Percentiles rank a stretch among this genome's conserved stretches.
Evolutionary conservation across 1,140 invertebrate species (phyloP).

Genomic region (Phenacoccus solenopsis): DNA sequence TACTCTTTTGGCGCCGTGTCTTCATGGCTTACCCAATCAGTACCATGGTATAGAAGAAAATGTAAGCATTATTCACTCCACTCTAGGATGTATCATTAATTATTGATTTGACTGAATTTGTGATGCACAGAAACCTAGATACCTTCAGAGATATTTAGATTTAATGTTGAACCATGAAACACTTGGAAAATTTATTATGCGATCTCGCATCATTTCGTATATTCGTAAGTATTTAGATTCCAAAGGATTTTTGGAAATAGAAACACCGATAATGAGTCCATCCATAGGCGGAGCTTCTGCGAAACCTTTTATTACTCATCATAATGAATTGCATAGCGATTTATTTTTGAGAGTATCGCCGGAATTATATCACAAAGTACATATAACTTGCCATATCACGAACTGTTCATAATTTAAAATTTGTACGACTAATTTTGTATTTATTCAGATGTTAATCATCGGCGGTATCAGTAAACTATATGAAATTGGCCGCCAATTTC

Average conservation of each 20-base stretch:
- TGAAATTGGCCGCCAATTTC: slow-evolving; percentile 93
- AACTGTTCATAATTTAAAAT: not conserved
- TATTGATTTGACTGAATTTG: slow-evolving; percentile 20
- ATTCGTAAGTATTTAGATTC: slow-evolving; percentile 83
- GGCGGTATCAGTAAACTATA: slow-evolving; percentile 95
- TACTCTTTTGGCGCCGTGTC: slow-evolving; percentile 81
- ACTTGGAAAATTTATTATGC: slow-evolving; percentile 74
- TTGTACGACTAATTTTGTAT: slow-evolving; percentile 22
- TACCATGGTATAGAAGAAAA: slow-evolving; percentile 97
- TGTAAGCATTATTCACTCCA: slow-evolving; percentile 14
- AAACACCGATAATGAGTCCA: slow-evolving; percentile 99
- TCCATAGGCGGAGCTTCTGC: slow-evolving; percentile 96
- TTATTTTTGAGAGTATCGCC: slow-evolving; percentile 96
- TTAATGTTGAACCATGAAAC: slow-evolving; percentile 90
- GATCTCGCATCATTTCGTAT: slow-evolving; percentile 87
- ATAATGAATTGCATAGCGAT: slow-evolving; percentile 96
- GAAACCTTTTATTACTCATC: slow-evolving; percentile 97
- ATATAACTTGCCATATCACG: slow-evolving; percentile 9
- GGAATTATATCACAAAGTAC: slow-evolving; percentile 88
- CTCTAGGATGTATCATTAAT: no score
- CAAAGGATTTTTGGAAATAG: slow-evolving; percentile 91
- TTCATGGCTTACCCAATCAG: slow-evolving; percentile 95
- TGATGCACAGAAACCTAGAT: slow-evolving; percentile 61
- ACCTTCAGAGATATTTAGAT: slow-evolving; percentile 91
- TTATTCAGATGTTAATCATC: slow-evolving; percentile 76